These are phyloP conservation scores for Oreochromis aureus DNA, from an alignment of 2,113 vertebrate genomes.

Conservation along the genomic window DNA sequence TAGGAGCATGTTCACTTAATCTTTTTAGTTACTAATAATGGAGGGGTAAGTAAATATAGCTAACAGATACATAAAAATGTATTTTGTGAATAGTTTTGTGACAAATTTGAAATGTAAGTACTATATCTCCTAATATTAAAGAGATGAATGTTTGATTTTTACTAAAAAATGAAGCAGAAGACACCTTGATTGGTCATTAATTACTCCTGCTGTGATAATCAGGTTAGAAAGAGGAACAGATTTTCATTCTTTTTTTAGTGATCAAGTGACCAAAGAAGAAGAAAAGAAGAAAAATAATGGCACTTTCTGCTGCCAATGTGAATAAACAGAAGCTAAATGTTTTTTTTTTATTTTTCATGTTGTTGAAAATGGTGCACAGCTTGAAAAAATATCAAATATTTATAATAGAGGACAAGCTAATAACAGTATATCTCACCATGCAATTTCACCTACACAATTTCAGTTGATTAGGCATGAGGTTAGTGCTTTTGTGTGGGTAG, in stretches of 20 bases:
- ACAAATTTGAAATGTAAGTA: not conserved
- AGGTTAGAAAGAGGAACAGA: not conserved
- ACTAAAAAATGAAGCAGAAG: not conserved
- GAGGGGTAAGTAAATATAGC: not conserved
- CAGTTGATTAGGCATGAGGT: not conserved
- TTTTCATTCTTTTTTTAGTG: not conserved
- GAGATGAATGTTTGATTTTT: not conserved
- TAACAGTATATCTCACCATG: not conserved
- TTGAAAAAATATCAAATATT: not conserved
- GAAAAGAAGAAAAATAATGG: not conserved
- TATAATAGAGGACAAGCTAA: not conserved
- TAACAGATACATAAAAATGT: not conserved
- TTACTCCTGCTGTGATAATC: not conserved
- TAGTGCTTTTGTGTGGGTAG: not conserved
- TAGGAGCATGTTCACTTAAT: not conserved
- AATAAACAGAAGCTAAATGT: not conserved
- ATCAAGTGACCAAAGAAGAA: not conserved
- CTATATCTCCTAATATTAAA: not conserved
- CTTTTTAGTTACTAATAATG: not conserved
- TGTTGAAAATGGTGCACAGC: not conserved
- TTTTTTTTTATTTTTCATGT: not conserved
- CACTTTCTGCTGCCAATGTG: not conserved
- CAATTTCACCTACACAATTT: not conserved
- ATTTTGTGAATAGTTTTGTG: not conserved
- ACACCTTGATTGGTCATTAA: not conserved